Percentiles rank a stretch among this genome's conserved stretches.
Evolutionary conservation across 2,113 vertebrate genomes (phyloP).

Genomic region (Gobius niger): DNA sequence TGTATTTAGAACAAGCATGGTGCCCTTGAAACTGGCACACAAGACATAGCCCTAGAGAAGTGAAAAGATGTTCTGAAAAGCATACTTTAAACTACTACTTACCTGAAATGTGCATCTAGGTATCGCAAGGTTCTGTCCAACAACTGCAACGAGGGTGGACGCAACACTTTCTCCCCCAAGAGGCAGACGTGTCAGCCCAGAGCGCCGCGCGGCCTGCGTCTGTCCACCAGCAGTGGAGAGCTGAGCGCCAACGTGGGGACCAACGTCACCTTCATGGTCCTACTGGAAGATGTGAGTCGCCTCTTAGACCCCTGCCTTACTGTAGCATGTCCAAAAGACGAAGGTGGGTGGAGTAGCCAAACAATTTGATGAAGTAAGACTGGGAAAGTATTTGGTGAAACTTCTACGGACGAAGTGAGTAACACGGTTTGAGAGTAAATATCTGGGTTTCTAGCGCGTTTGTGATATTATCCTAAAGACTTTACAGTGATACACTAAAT

Average conservation of each 20-base stretch:
- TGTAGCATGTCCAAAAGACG: not conserved
- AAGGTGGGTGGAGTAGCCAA: no score
- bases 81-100: no score
- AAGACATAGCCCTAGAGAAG: not conserved
- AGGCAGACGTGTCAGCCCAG: slow-evolving; percentile 84
- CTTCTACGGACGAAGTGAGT: no score
- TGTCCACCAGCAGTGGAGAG: slow-evolving; percentile 83
- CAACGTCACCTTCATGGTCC: slow-evolving; percentile 90
- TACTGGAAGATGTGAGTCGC: slow-evolving; percentile 85
- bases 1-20: not conserved
- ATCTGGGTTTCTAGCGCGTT: no score
- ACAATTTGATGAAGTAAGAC: no score
- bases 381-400: no score
- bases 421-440: no score
- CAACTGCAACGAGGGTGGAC: slow-evolving; percentile 88
- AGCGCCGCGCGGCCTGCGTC: slow-evolving; percentile 84
- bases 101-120: slow-evolving; percentile 62
- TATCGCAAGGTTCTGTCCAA: slow-evolving; percentile 93
- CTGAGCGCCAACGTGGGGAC: slow-evolving; percentile 81
- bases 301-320: not conserved
- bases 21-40: not conserved
- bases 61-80: not conserved
- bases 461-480: no score
- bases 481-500: no score
- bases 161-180: slow-evolving; percentile 84